These are phyloP conservation scores for Automeris io DNA, from an alignment of 2,888 invertebrate species.

Conservation along the genomic window DNA sequence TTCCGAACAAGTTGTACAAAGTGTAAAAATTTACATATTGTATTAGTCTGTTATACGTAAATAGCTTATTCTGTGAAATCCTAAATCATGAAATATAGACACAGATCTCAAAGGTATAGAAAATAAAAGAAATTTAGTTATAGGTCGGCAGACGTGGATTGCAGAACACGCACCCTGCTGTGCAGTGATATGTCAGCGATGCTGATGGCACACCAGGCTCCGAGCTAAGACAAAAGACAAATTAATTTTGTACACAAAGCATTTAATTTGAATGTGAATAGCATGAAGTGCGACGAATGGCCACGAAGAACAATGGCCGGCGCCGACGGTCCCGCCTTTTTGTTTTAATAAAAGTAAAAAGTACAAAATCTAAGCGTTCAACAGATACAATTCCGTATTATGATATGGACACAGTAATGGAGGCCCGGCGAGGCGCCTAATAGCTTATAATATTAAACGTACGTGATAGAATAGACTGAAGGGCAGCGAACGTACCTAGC, in stretches of 20 bases:
- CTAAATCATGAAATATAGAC: background rate
- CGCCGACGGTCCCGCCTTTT: slow-evolving; percentile 69
- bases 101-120: slow-evolving; percentile 3
- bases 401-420: slow-evolving; percentile 74
- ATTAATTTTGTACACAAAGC: slow-evolving; percentile 76
- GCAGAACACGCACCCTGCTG: slow-evolving; percentile 49
- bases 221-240: slow-evolving; percentile 75
- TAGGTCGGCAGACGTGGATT: slow-evolving; percentile 11
- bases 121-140: slow-evolving; percentile 2
- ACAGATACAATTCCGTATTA: slow-evolving; percentile 74
- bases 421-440: slow-evolving; percentile 67
- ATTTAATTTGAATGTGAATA: slow-evolving; percentile 78
- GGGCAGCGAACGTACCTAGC: slow-evolving; percentile 21
- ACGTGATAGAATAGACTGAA: slow-evolving; percentile 55
- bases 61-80: background rate
- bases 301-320: slow-evolving; percentile 72
- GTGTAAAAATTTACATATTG: background rate
- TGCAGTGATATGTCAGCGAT: slow-evolving; percentile 58
- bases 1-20: background rate
- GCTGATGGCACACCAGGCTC: slow-evolving; percentile 30
- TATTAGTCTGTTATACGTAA: background rate
- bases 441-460: slow-evolving; percentile 73
- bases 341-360: slow-evolving; percentile 71
- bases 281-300: slow-evolving; percentile 77
- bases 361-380: slow-evolving; percentile 66